Conservation (phyloP, 2,797 vertebrate genomes). For the Hoplostethus atlanticus region DNA sequence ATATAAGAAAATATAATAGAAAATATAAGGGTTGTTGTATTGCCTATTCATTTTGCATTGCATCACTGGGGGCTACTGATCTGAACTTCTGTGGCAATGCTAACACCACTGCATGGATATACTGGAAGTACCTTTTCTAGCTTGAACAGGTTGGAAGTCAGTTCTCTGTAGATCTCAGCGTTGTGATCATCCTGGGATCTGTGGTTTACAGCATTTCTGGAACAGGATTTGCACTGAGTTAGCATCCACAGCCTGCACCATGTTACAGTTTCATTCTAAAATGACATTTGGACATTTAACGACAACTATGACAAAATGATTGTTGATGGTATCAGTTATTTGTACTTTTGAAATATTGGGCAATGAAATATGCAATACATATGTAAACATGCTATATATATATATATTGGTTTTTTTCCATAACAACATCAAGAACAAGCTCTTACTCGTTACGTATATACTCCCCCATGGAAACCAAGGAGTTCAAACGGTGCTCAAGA, state of each 20-base stretch:
- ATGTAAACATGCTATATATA: no score
- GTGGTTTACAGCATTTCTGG: slow-evolving; percentile 66
- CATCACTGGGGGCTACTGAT: no score
- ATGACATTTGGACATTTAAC: no score
- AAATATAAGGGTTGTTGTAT: no score
- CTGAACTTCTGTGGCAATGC: no score
- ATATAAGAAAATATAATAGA: neutral
- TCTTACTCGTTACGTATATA: slow-evolving; percentile 86
- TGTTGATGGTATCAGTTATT: no score
- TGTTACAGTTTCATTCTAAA: neutral
- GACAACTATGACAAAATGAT: no score
- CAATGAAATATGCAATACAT: no score
- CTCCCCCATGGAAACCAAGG: slow-evolving; percentile 83
- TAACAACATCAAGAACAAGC: neutral
- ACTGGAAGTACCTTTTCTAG: slow-evolving; percentile 75
- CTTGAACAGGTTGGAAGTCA: slow-evolving; percentile 80
- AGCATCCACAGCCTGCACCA: neutral
- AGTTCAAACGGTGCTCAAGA: slow-evolving; percentile 90
- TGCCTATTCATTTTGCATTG: no score
- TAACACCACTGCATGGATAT: neutral
- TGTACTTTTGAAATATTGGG: no score
- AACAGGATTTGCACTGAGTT: slow-evolving; percentile 24
- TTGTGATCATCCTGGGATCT: slow-evolving; percentile 67
- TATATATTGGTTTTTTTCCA: neutral
- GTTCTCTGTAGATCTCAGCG: slow-evolving; percentile 77